These are phyloP conservation scores for Callorhinus ursinus DNA, from an alignment of 2,113 vertebrate genomes.

Conservation along the genomic window DNA sequence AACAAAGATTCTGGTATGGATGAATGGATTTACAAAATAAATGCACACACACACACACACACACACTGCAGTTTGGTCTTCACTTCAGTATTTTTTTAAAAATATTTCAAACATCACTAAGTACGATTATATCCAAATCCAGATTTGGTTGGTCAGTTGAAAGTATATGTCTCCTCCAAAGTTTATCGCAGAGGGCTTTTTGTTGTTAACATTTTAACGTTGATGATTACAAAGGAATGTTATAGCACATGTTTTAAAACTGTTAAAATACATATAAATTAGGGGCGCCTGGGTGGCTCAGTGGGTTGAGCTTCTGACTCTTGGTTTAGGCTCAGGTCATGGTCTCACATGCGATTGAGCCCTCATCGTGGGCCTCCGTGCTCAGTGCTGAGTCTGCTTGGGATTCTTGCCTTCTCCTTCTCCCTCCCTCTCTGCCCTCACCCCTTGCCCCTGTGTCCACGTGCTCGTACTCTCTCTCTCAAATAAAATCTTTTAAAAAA, in stretches of 20 bases:
- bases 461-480: not conserved
- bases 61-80: not conserved
- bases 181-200: not conserved
- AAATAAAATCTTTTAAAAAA: not conserved
- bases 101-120: not conserved
- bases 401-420: not conserved
- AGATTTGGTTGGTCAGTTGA: not conserved
- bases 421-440: not conserved
- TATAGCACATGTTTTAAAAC: not conserved
- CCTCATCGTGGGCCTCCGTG: too few relatives aligned
- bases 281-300: too few relatives aligned
- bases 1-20: not conserved
- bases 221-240: not conserved
- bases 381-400: not conserved
- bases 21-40: not conserved
- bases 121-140: not conserved
- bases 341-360: too few relatives aligned
- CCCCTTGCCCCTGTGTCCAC: fast-evolving
- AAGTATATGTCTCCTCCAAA: not conserved
- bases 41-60: not conserved
- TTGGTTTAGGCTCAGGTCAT: too few relatives aligned
- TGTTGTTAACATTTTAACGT: not conserved
- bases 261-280: not conserved
- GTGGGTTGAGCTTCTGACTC: too few relatives aligned
- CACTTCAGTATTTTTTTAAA: not conserved